Evolutionary conservation across 2,888 invertebrate genomes (phyloP).

Genomic region (Hemicrepidius hirtus): DNA sequence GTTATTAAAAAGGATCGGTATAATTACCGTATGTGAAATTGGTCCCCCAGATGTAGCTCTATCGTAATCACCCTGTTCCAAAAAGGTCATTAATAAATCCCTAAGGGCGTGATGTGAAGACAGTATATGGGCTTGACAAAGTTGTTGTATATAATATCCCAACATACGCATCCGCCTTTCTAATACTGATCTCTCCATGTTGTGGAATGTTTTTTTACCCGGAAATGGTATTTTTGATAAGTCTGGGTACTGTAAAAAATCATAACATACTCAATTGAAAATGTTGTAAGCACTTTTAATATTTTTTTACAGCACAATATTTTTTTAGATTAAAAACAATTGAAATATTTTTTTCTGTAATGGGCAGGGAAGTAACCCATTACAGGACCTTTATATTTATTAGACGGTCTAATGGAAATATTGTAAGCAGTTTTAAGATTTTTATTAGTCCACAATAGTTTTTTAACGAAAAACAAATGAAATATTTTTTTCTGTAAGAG

Average conservation of each 20-base stretch:
- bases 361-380: no score
- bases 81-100: conserved; percentile 78
- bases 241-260: conserved; percentile 83
- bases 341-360: no score
- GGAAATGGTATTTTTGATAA: conserved; percentile 88
- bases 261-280: no score
- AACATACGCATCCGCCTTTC: conserved; percentile 89
- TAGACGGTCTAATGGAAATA: no score
- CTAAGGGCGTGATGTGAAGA: conserved; percentile 78
- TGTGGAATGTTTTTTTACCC: conserved; percentile 95
- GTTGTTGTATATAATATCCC: conserved; percentile 85
- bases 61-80: conserved; percentile 83
- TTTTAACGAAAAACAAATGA: no score
- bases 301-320: no score
- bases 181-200: conserved; percentile 88
- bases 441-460: no score
- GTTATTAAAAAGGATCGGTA: conserved; percentile 54
- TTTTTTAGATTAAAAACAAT: no score
- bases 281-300: no score
- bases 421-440: no score
- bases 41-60: conserved; percentile 77
- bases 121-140: conserved; percentile 78
- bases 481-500: no score
- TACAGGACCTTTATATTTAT: no score
- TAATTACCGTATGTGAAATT: conserved; percentile 75